A percentile compares a stretch with the other conserved stretches of the same genome.
These are phyloP conservation scores for Cryptoblepharus egeriae DNA, from an alignment of 2,797 vertebrate species.

Conservation along the genomic window DNA sequence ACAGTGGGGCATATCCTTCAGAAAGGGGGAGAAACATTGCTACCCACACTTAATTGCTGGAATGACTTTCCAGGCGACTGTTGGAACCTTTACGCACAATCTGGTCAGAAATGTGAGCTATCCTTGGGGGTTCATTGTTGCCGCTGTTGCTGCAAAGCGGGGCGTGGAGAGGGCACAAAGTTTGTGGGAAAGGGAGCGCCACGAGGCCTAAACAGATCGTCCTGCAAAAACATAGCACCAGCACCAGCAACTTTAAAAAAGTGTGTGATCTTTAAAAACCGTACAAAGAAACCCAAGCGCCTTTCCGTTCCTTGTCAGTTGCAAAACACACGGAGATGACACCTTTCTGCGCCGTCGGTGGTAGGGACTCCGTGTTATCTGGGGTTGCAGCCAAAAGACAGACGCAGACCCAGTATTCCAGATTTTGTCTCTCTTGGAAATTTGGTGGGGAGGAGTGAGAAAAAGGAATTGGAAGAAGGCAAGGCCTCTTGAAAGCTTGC, in stretches of 20 bases:
- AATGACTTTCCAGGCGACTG: constrained; percentile 69
- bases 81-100: constrained; percentile 68
- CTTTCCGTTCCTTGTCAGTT: constrained; percentile 24
- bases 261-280: constrained; percentile 40
- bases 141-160: constrained; percentile 44
- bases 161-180: constrained; percentile 43
- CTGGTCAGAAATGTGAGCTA: constrained; percentile 68
- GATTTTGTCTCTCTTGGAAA: constrained; percentile 57
- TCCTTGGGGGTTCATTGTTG: constrained; percentile 53
- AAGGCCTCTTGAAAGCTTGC: constrained; percentile 20
- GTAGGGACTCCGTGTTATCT: constrained; percentile 34
- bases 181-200: constrained; percentile 20
- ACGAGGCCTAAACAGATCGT: constrained; percentile 45
- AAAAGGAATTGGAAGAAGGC: constrained; percentile 47
- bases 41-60: constrained; percentile 71
- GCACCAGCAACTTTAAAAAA: constrained; percentile 14
- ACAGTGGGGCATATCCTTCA: constrained; percentile 76
- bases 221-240: constrained; percentile 34
- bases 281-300: constrained; percentile 31
- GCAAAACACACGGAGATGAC: constrained; percentile 19
- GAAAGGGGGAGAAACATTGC: constrained; percentile 42
- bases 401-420: constrained; percentile 56
- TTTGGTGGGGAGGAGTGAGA: not conserved
- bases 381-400: constrained; percentile 30
- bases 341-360: constrained; percentile 53